Evolutionary conservation across 2,888 invertebrate genomes (phyloP), one percentile per base, ranked within the genome.

Genomic region (Hydraecia micacea): DNA sequence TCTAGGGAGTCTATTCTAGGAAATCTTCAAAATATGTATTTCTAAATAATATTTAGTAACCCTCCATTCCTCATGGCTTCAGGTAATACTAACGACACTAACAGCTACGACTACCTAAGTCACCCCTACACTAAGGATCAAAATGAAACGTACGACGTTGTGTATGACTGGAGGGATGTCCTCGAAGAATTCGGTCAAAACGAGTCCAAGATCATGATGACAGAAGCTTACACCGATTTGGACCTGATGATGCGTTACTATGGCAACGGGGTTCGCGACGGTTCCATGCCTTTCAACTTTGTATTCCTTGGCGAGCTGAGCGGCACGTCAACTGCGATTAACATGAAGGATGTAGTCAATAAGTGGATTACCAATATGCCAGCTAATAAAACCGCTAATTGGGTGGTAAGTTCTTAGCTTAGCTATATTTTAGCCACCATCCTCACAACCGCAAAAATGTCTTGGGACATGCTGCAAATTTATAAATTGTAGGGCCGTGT

Each of bases 201-300:
- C 21, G 95, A 95, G 72, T 91, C 94, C 80, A 95, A 94, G 82
- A 95, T 98, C 2, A 95, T 98, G 89, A 96, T 98, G 92, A 97
- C 97, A 0, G 98, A 98, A 90, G 97, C 97, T 0, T 98, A 98
- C 92, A 93, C 97, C 0, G 93, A 95, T 1, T 77, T 97, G 0
- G 91, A 96, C 0, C 88, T 93, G 4, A 95, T 97, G 72, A 97
- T 97, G 93, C 93, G 94, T 71, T 98, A 97, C 91, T 98, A 98
- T 89, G 97, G 97, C 63, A 95, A 96, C 80, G 95, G 89, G 0
- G 94, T 93, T 0, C 93, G 94, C 0, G 92, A 95, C 28, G 97
- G 84, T 11, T 84, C 84, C 0, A 95, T 98, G 46, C 98, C 98
- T 0, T 98, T 98, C 91, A 98, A 98, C 93, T 98, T 98, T 90